These are phyloP conservation scores for Enhydra lutris DNA, from an alignment of 2,113 vertebrate genomes.

Conservation along the genomic window DNA sequence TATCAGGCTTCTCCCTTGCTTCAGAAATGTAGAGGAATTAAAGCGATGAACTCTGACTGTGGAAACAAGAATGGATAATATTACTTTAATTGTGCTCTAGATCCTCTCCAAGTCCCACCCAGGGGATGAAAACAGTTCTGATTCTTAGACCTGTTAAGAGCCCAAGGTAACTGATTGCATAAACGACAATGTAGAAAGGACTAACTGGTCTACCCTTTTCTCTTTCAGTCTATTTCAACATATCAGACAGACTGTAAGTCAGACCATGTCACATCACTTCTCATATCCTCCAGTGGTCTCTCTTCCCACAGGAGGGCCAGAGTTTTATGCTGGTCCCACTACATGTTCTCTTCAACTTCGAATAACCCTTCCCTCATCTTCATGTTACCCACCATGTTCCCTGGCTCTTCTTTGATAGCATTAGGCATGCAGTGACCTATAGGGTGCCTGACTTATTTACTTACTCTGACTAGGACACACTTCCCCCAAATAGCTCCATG, in stretches of 20 bases:
- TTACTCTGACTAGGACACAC: neutral
- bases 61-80: neutral
- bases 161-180: neutral
- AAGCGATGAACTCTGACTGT: neutral
- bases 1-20: neutral
- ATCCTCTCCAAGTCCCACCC: neutral
- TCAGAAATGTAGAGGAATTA: neutral
- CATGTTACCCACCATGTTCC: neutral
- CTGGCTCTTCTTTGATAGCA: neutral
- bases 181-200: neutral
- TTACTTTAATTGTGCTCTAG: neutral
- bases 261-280: neutral
- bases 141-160: neutral
- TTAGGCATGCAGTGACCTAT: neutral
- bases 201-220: neutral
- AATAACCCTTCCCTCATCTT: neutral
- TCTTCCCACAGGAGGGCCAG: neutral
- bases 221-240: neutral
- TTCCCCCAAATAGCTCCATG: neutral
- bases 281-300: neutral
- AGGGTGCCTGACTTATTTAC: neutral
- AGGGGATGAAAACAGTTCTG: neutral
- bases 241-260: neutral
- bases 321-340: neutral
- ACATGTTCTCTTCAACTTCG: neutral